Conservation (phyloP, 2,888 invertebrate genomes). For the Gymnosoma rotundatum region DNA sequence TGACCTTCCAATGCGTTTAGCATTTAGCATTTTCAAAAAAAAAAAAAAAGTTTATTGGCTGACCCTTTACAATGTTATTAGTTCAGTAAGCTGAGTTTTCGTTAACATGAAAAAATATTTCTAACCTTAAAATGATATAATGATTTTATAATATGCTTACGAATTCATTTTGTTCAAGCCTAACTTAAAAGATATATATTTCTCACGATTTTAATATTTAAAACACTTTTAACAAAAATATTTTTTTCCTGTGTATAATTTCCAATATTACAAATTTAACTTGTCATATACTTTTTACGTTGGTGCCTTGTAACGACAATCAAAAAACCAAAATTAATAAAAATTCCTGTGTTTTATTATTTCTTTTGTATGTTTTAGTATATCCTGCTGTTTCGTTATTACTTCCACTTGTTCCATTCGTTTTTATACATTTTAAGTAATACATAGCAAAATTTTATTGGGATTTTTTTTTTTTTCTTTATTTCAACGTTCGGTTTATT, state of each 20-base stretch:
- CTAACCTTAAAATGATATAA: no score
- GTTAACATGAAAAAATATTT: no score
- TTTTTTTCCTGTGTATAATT: conserved; percentile 11
- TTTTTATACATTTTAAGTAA: conserved; percentile 39
- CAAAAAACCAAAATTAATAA: conserved; percentile 24
- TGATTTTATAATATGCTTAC: no score
- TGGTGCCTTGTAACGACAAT: conserved; percentile 21
- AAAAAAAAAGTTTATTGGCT: no score
- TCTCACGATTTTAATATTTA: no score
- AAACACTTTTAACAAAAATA: no score
- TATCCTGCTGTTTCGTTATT: conserved; percentile 66
- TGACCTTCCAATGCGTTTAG: no score
- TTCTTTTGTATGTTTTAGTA: conserved; percentile 24
- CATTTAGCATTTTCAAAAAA: no score
- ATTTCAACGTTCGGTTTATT: conserved; percentile 13
- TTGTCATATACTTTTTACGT: conserved; percentile 57
- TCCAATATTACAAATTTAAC: conserved; percentile 40
- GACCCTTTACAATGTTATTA: no score
- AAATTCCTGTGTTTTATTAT: conserved; percentile 38
- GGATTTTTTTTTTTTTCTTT: neutral
- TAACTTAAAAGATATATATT: no score
- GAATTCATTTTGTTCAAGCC: no score
- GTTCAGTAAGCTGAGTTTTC: no score
- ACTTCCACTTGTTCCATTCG: conserved; percentile 65
- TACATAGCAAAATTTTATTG: conserved; percentile 20